These are phyloP conservation scores for Syrrhaptes paradoxus DNA, from an alignment of 2,113 vertebrate species.

Conservation along the genomic window DNA sequence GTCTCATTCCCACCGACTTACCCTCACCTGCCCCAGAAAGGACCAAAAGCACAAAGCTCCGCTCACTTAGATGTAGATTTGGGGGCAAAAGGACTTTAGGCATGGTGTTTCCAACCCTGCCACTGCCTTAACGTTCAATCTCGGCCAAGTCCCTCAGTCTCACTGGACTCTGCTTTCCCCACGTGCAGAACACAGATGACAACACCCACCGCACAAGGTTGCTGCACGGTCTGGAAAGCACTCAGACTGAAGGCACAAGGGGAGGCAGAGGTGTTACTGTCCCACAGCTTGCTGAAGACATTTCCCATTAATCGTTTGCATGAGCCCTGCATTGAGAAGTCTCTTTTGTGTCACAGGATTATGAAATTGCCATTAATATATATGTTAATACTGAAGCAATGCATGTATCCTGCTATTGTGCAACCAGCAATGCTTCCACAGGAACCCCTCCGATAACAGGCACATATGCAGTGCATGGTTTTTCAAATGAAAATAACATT, in stretches of 20 bases:
- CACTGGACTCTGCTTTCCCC: background rate
- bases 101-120: background rate
- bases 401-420: background rate
- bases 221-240: background rate
- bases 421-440: background rate
- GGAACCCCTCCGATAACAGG: conserved; percentile 22
- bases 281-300: background rate
- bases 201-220: background rate
- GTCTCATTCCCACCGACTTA: background rate
- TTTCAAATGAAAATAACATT: conserved; percentile 11
- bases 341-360: conserved; percentile 14
- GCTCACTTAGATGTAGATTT: background rate
- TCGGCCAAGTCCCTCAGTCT: background rate
- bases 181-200: background rate
- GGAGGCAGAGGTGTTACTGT: background rate
- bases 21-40: background rate
- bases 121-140: background rate
- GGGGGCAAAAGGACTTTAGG: background rate
- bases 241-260: background rate
- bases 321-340: background rate
- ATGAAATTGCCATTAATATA: conserved; percentile 55
- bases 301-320: background rate
- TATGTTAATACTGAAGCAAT: conserved; percentile 20
- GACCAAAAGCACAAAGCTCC: background rate
- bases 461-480: background rate